Evolutionary conservation across 2,888 invertebrate genomes (phyloP).

Genomic region (Heliconius ethilla): DNA sequence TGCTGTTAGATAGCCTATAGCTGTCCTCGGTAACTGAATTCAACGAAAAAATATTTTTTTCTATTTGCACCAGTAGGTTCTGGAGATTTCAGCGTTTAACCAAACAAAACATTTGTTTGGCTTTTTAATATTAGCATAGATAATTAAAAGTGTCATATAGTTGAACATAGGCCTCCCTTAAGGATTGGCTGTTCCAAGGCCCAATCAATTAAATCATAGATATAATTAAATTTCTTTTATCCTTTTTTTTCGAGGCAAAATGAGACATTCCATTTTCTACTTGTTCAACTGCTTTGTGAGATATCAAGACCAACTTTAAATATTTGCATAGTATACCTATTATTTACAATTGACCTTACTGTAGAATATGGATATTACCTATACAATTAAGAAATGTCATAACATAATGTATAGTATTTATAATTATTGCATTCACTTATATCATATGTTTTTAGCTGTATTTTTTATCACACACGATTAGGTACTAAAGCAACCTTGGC

Average conservation of each 20-base stretch:
- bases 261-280: neutral
- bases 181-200: too few species aligned
- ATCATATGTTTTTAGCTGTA: neutral
- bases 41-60: neutral
- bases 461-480: neutral
- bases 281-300: neutral
- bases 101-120: too few species aligned
- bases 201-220: too few species aligned
- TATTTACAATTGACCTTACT: neutral
- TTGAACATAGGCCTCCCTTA: too few species aligned
- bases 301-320: neutral
- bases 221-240: too few species aligned
- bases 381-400: neutral
- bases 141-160: too few species aligned
- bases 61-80: too few species aligned
- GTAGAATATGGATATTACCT: neutral
- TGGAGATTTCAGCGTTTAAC: too few species aligned
- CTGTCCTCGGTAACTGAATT: neutral
- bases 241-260: too few species aligned
- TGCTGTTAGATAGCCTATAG: neutral
- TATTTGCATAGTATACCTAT: neutral
- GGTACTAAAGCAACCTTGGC: neutral
- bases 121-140: too few species aligned
- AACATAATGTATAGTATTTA: neutral
- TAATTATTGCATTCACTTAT: constrained; percentile 5